Evolutionary conservation across 2,888 invertebrate species (phyloP).

Genomic region (Drosophila picticornis): DNA sequence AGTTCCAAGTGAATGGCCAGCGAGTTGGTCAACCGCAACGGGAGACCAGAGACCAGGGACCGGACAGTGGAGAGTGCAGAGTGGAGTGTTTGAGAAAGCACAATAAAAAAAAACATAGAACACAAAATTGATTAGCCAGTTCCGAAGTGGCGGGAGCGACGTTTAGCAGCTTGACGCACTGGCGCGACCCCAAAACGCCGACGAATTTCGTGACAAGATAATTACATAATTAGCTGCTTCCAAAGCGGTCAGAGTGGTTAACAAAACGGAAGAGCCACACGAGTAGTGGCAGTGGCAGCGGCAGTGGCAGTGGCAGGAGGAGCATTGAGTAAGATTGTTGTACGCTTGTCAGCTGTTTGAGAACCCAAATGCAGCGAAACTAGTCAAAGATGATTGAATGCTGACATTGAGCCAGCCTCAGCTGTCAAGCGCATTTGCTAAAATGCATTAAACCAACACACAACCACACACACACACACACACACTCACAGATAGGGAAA

Average conservation of each 20-base stretch:
- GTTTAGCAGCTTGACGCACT: conserved; percentile 64
- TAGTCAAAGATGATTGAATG: conserved; percentile 66
- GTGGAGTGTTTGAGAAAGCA: conserved; percentile 10
- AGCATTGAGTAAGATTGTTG: conserved; percentile 6
- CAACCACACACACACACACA: conserved; percentile 3
- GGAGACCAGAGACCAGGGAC: not conserved
- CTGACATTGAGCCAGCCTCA: conserved; percentile 62
- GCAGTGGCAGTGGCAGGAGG: not conserved
- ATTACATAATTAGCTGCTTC: conserved; percentile 82
- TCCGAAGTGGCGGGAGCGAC: conserved; percentile 39
- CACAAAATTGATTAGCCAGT: conserved; percentile 67
- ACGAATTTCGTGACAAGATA: conserved; percentile 74
- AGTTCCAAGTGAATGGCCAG: conserved; percentile 66
- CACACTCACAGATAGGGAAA: conserved; percentile 7
- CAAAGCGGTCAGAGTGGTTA: conserved; percentile 55
- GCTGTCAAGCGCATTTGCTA: conserved; percentile 74
- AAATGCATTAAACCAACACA: conserved; percentile 60
- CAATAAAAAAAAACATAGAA: conserved; percentile 31
- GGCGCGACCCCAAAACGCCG: conserved; percentile 29
- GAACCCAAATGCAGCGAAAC: conserved; percentile 28
- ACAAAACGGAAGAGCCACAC: conserved; percentile 3
- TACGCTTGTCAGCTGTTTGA: conserved; percentile 61
- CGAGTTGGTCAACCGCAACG: conserved; percentile 77
- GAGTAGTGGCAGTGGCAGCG: conserved; percentile 4
- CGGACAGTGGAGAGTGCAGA: not conserved